phyloP scores from a whole-genome alignment of 2,888 invertebrate species.

The Ophion ventricosus region DNA sequence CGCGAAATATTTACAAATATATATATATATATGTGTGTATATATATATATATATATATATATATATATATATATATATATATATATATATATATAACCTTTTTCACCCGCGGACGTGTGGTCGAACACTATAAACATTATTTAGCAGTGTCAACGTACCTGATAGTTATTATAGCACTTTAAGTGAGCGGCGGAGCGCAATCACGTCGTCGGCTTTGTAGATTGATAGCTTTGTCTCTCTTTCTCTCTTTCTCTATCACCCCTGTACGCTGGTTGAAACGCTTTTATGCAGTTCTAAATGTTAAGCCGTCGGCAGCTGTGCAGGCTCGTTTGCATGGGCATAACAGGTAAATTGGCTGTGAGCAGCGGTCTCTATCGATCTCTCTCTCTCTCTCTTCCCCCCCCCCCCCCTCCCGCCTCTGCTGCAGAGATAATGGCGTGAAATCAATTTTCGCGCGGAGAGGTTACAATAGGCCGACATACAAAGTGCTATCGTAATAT shows the following conservation, averaged over 20 bases:
- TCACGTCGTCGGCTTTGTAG: background rate
- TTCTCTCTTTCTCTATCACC: background rate
- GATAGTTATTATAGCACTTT: background rate
- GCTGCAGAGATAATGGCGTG: constrained; percentile 68
- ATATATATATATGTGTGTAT: too few species aligned
- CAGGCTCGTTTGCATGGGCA: constrained; percentile 55
- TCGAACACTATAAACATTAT: background rate
- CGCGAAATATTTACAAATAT: too few species aligned
- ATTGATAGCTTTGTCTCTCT: background rate
- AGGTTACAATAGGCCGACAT: constrained; percentile 56
- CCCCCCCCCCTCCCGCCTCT: background rate
- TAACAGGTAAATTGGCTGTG: constrained; percentile 73
- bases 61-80: too few species aligned
- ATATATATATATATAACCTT: too few species aligned
- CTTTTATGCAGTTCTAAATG: constrained; percentile 68
- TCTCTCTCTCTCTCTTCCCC: background rate
- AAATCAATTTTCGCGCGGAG: constrained; percentile 71
- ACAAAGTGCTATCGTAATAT: constrained; percentile 1
- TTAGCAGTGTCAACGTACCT: background rate
- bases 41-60: too few species aligned
- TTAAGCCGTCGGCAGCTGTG: constrained; percentile 21
- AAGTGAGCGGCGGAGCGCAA: background rate
- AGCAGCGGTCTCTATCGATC: constrained; percentile 36
- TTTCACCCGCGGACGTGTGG: background rate
- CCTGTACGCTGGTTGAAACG: background rate